Base-by-base conservation (phyloP, 92 coral and sea anemone genomes). In the Nematostella vectensis region DNA sequence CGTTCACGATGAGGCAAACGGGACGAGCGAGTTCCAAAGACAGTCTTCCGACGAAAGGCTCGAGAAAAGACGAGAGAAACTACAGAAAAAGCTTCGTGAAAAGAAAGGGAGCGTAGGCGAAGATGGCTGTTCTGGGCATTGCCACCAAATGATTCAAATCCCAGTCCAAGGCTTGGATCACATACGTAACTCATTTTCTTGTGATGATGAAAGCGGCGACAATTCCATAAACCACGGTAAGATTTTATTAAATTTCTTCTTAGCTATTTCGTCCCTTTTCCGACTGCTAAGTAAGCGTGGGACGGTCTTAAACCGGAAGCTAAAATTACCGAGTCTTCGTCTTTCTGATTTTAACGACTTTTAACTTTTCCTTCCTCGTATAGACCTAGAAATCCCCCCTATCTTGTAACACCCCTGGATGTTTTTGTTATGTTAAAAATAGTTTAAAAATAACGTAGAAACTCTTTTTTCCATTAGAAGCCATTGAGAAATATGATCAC, bases 71-170 rank as follows among this genome's bases (percentile, higher is more conserved):
- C 77, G 85, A 28, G 96, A 83, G 59, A 91, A 87, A 59, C 88
- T 91, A 19, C 98, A 91, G 54, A 86, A 58, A 59, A 91, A 77
- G 74, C 81, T 91, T 23, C 72, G 77, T 31, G 98, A 86, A 62
- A 81, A 85, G 28, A 79, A 76, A 65, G 84, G 81, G 43, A 85
- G 88, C 61, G 62, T 36, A 29, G 71, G 75, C 70, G 95, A 85
- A 13, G 83, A 76, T 31, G 60, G 54, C 48, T 85, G 95, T 51
- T 52, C 40, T 71, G 88, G 88, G 11, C 95, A 85, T 59, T 80
- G 88, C 59, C 83, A 85, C 69, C 83, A 80, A 45, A 47, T 80
- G 29, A 73, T 85, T 25, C 89, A 85, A 60, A 67, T 85, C 61
- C 88, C 88, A 36, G 76, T 85, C 25, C 88, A 75, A 45, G 95